Evolutionary conservation across 2,888 invertebrate species (phyloP).

Genomic region (Linnaemya tessellans): DNA sequence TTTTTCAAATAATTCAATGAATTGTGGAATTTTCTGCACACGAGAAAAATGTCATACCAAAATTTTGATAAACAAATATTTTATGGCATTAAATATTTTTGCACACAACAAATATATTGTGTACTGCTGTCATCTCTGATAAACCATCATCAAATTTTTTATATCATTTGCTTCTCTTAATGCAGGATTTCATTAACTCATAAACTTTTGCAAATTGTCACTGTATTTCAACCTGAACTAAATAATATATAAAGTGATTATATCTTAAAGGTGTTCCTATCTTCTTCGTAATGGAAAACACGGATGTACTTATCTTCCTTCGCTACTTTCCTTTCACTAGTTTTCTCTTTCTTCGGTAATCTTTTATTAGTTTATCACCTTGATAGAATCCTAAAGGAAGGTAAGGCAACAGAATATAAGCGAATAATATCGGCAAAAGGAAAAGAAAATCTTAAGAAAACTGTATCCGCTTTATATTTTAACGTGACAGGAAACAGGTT

Average conservation of each 20-base stretch:
- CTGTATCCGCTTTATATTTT: slow-evolving; percentile 64
- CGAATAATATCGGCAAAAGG: slow-evolving; percentile 12
- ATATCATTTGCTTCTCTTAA: too few species aligned
- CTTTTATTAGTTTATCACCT: slow-evolving; percentile 67
- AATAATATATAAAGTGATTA: slow-evolving; percentile 42
- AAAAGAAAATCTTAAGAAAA: slow-evolving; percentile 46
- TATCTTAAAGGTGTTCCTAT: slow-evolving; percentile 2
- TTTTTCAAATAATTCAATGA: too few species aligned
- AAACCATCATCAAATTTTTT: too few species aligned
- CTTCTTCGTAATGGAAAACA: not conserved
- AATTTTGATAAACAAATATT: too few species aligned
- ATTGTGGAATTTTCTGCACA: too few species aligned
- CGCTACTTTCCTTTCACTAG: not conserved
- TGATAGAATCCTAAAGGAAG: slow-evolving; percentile 48
- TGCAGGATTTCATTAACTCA: not conserved
- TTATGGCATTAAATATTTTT: too few species aligned
- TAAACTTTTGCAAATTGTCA: slow-evolving; percentile 1
- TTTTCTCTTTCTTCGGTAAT: slow-evolving; percentile 24
- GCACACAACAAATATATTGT: too few species aligned
- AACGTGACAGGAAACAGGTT: slow-evolving; percentile 70
- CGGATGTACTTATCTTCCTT: slow-evolving; percentile 19
- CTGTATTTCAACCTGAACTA: slow-evolving; percentile 20
- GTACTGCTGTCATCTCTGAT: too few species aligned
- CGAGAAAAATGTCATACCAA: too few species aligned
- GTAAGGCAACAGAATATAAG: slow-evolving; percentile 21